Evolutionary conservation across 2,113 vertebrate genomes (phyloP), one percentile per base, ranked within the genome.

Genomic region (Charadrius vociferus): DNA sequence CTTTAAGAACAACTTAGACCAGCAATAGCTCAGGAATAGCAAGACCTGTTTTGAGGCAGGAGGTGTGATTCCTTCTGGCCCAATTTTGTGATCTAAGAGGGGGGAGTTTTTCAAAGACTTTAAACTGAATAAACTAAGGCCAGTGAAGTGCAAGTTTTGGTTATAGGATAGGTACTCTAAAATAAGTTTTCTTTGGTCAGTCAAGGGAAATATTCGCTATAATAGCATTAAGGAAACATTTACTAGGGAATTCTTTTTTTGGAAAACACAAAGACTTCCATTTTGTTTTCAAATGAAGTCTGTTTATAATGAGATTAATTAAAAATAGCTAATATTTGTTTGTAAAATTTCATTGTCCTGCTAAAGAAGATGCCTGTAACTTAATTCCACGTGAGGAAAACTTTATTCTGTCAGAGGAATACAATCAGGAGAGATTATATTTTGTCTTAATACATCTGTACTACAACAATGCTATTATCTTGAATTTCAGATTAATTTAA

Each of bases 401-500:
- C 45, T 96, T 97, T 81, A 93, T 97, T 97, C 86, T 96, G 37
- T 93, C 70, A 92, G 81, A 96, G 49, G 67, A 97, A 94, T 97
- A 89, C 58, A 96, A 93, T 88, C 45, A 81, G 62, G 74, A 97
- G 86, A 92, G 92, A 96, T 92, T 97, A 80, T 96, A 94, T 97
- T 98, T 97, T 80, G 94, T 95, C 78, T 97, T 95, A 87, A 84
- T 96, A 92, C 75, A 91, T 36, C 72, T 94, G 22, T 90, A 86
- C 89, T 96, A 93, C 68, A 95, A 91, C 78, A 98, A 65, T 95
- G 80, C 62, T 84, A 96, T 91, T 97, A 92, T 95, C 81, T 86
- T 84, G 81, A 87, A 74, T 97, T 98, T 96, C 86, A 95, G 87
- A 97, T 97, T 92, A 93, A 97, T 97, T 97, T 98, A 97, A 98